These are phyloP conservation scores for Parapristionchus giblindavisi DNA, from an alignment of 2,888 invertebrate genomes.

Conservation along the genomic window DNA sequence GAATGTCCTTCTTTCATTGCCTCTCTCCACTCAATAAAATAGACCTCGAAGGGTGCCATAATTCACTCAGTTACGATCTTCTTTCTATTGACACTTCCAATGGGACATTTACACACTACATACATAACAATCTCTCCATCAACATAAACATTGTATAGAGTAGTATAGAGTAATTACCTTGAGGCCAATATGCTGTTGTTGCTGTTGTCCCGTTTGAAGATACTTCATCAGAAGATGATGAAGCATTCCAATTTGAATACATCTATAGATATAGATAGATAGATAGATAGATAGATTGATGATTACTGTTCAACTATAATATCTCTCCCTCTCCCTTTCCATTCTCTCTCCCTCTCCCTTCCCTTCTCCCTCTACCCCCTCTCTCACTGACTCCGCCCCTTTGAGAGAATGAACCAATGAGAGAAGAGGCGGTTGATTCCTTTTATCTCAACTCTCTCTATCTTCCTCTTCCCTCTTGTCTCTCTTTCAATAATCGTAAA, in stretches of 20 bases:
- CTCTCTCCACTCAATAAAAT: slow-evolving; percentile 33
- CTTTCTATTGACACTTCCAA: slow-evolving; percentile 10
- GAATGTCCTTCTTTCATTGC: slow-evolving; percentile 6
- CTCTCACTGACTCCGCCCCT: slow-evolving; percentile 19
- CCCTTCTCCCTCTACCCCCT: not conserved
- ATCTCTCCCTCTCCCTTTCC: slow-evolving; percentile 20
- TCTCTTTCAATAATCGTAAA: slow-evolving; percentile 36
- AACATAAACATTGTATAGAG: not conserved
- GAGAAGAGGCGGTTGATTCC: slow-evolving; percentile 17
- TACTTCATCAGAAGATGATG: slow-evolving; percentile 14
- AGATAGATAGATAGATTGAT: too few relatives aligned
- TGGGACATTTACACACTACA: not conserved
- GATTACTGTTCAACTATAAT: slow-evolving; percentile 31
- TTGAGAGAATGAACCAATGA: not conserved
- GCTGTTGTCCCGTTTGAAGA: slow-evolving; percentile 9
- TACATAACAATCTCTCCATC: not conserved
- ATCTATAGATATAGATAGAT: too few relatives aligned
- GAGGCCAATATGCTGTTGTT: slow-evolving; percentile 30
- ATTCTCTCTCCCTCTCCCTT: slow-evolving; percentile 13
- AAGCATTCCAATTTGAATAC: slow-evolving; percentile 32
- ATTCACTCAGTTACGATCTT: too few relatives aligned
- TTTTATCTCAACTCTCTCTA: too few relatives aligned
- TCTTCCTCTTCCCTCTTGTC: slow-evolving; percentile 9
- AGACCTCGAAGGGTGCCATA: slow-evolving; percentile 25
- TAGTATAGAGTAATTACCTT: slow-evolving; percentile 4